Conservation (phyloP, 2,113 vertebrate species). For the Camelus dromedarius region DNA sequence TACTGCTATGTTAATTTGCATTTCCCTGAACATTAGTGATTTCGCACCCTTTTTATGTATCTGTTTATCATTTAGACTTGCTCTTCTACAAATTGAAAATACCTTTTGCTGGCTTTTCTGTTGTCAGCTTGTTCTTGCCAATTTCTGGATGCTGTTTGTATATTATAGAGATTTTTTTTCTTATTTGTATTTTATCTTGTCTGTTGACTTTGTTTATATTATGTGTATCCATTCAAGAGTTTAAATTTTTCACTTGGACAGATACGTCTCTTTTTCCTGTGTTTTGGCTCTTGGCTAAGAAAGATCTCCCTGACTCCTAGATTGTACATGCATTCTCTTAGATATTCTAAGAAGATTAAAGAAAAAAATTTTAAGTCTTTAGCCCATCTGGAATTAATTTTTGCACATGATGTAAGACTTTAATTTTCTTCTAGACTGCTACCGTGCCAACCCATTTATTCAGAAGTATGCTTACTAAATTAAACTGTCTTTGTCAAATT, state of each 20-base stretch:
- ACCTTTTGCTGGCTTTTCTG: not conserved
- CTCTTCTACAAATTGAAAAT: not conserved
- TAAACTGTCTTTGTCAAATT: constrained; percentile 54
- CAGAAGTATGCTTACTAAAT: constrained; percentile 49
- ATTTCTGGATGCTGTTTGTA: constrained; percentile 18
- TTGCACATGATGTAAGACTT: constrained; percentile 66
- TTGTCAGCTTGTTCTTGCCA: not conserved
- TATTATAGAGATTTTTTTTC: not conserved
- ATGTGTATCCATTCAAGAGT: not conserved
- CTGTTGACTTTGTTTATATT: not conserved
- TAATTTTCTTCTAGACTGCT: constrained; percentile 63
- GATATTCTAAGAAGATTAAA: constrained; percentile 13
- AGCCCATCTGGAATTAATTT: constrained; percentile 72
- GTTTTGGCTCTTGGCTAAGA: constrained; percentile 53
- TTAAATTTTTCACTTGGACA: constrained; percentile 28
- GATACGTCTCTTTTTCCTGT: not conserved
- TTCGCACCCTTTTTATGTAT: not conserved
- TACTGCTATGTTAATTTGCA: not conserved
- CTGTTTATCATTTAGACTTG: not conserved
- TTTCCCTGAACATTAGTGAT: not conserved
- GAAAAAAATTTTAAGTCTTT: constrained; percentile 16
- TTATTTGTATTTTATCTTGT: not conserved
- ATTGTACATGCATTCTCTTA: not conserved
- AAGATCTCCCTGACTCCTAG: not conserved
- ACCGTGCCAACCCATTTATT: constrained; percentile 39